Base-by-base conservation (phyloP, 1,140 invertebrate species). In the Ditylenchus dipsaci region DNA sequence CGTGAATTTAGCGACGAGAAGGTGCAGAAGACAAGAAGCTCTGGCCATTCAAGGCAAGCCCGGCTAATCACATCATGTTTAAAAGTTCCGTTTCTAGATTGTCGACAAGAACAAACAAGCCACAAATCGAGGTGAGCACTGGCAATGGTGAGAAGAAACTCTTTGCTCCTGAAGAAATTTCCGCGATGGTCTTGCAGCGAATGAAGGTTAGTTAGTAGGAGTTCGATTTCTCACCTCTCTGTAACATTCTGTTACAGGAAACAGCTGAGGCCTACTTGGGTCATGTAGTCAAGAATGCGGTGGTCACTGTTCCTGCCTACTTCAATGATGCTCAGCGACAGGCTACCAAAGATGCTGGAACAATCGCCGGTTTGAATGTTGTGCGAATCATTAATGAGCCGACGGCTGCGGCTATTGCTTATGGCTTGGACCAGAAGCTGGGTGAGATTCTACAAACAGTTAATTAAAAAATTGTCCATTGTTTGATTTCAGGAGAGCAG, bases 21-120 rank as follows among this genome's bases (percentile, higher is more conserved):
- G 87, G 92, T 98, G 0, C 91, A 93, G 89, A 88, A 84, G 92
- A 92, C n/a, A 95, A 94, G 85, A 87, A 92, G 78, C 95, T 94
- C 81, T 94, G 91, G 0, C 93, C 93, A 26, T 92, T 90, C 85
- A 92, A 96, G 23, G 49, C 83, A 62, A 23, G 7, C 3, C 33
- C 11, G 33, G 3, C 33, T 11, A 9, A n/a, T 49, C 61, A 11
- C 29, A 1, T 13, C 21, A 7, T 1, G 15, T 38, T 38, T 11
- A 38, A 38, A 38, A 38, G 33, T n/a, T n/a, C n/a, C 21, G 33
- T 68, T 75, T 77, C 53, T 17, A 78, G 76, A 74, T 81, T 53
- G 59, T 63, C 42, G 77, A 84, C 69, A 78, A 83, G 58, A 69
- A 67, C 42, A 81, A n/a, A 77, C 62, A 84, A 84, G 65, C 82